A percentile compares a stretch with the other conserved stretches of the same genome.
Evolutionary conservation across 2,797 vertebrate genomes (phyloP).

Genomic region (Coilia nasus): DNA sequence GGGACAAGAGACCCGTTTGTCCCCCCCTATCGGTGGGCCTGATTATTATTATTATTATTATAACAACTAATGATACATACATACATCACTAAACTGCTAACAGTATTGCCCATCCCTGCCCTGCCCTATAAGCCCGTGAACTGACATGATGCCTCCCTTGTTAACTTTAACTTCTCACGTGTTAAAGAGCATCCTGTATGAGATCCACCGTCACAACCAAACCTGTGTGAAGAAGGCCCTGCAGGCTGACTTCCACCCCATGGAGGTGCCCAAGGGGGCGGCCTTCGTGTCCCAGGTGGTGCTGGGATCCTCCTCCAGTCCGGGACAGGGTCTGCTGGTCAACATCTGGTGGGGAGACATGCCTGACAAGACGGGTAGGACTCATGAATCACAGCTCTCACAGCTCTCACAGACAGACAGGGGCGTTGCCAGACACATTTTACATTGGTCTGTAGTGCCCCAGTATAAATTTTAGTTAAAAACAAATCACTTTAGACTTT

Average conservation of each 20-base stretch:
- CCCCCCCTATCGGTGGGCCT: too few species aligned
- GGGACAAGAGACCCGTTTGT: too few species aligned
- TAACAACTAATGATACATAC: too few species aligned
- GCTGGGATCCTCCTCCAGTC: constrained; percentile 67
- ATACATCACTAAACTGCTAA: too few species aligned
- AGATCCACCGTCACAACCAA: constrained; percentile 48
- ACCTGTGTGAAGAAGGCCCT: constrained; percentile 66
- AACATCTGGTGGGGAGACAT: constrained; percentile 69
- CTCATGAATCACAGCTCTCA: background rate
- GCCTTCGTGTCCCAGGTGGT: constrained; percentile 59
- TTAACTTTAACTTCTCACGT: background rate
- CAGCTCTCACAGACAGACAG: background rate
- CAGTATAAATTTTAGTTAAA: too few species aligned
- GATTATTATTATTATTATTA: too few species aligned
- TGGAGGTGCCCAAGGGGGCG: constrained; percentile 61
- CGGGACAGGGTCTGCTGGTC: constrained; percentile 71
- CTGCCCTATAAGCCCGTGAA: too few species aligned
- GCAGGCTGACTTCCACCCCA: constrained; percentile 62
- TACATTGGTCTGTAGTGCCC: too few species aligned
- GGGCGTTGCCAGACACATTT: too few species aligned
- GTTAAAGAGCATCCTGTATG: constrained; percentile 57
- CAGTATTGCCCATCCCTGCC: too few species aligned
- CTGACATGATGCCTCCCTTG: too few species aligned
- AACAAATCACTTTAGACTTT: too few species aligned
- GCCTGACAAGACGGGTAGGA: constrained; percentile 49